phyloP scores from a whole-genome alignment of 2,113 vertebrate species.

The Eubucco bourcierii region DNA sequence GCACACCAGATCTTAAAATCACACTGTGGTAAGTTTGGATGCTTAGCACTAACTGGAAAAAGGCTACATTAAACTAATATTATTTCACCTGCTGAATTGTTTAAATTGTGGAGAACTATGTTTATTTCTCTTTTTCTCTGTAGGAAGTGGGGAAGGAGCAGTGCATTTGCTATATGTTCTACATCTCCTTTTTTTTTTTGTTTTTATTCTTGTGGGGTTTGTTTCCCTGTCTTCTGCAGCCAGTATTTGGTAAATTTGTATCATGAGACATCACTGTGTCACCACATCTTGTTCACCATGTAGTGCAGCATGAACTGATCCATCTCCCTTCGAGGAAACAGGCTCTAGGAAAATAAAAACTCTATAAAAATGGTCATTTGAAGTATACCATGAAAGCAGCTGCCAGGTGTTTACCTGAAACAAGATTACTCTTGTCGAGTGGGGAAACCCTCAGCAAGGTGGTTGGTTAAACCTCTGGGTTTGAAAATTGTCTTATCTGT shows the following conservation, averaged over 20 bases:
- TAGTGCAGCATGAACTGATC: not conserved
- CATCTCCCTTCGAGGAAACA: not conserved
- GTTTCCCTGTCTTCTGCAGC: not conserved
- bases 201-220: not conserved
- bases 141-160: not conserved
- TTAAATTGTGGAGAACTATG: not conserved
- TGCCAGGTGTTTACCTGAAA: not conserved
- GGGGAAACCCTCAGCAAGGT: not conserved
- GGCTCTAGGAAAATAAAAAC: not conserved
- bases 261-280: not conserved
- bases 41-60: not conserved
- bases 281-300: not conserved
- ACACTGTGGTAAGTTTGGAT: not conserved
- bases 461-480: not conserved
- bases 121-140: not conserved
- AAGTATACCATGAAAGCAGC: not conserved
- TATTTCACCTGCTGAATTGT: not conserved
- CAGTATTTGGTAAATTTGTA: not conserved
- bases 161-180: not conserved
- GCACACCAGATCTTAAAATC: not conserved
- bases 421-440: not conserved
- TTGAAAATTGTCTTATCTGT: not conserved
- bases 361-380: not conserved
- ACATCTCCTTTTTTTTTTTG: not conserved
- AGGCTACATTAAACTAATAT: accelerated